Conservation (phyloP, 2,113 vertebrate genomes). For the Ellobius talpinus region DNA sequence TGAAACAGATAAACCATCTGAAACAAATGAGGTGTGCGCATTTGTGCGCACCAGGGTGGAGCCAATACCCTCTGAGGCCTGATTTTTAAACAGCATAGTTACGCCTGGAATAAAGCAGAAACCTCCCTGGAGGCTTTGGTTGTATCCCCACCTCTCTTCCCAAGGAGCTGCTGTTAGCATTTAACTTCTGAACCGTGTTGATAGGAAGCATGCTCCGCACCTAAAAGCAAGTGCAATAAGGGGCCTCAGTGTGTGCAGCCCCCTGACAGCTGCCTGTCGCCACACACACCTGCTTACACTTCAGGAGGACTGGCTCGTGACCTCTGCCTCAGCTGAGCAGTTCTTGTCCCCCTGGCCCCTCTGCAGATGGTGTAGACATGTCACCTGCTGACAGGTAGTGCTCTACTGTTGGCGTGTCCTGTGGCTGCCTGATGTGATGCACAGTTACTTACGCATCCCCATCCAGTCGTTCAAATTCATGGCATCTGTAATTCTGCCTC, state of each 20-base stretch:
- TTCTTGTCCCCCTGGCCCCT: fast-evolving
- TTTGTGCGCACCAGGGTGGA: neutral
- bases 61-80: neutral
- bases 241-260: neutral
- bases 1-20: neutral
- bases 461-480: neutral
- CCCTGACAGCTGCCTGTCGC: too few relatives aligned
- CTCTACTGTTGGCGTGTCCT: fast-evolving
- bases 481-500: too few relatives aligned
- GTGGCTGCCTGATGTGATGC: neutral
- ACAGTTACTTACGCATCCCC: neutral
- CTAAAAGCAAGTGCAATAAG: neutral
- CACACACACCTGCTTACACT: neutral
- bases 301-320: neutral
- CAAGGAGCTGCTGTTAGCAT: neutral
- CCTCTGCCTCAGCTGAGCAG: neutral
- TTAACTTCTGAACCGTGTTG: neutral
- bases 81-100: neutral
- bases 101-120: neutral
- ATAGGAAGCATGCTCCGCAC: too few relatives aligned
- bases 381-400: fast-evolving
- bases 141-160: neutral
- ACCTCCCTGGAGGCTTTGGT: neutral
- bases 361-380: fast-evolving
- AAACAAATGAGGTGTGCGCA: neutral